Evolutionary conservation across 2,888 invertebrate species (phyloP), one percentile per base, ranked within the genome.

Genomic region (Chelonus formosanus): DNA sequence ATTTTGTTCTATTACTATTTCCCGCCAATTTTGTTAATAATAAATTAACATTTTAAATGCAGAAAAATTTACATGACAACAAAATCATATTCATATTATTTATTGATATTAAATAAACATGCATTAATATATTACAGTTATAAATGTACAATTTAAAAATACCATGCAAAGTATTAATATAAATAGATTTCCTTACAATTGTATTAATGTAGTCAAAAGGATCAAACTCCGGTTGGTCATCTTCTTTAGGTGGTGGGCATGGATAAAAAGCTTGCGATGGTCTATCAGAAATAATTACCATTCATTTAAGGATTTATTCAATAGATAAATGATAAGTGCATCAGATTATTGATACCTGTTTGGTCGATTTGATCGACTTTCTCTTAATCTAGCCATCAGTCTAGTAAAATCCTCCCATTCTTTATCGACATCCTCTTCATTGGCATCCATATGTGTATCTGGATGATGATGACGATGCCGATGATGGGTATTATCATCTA

Each of bases 351-450:
- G 20, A 56, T 82, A 83, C 82, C 83, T 83, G 77, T 79, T 78
- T 35, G 79, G 79, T n/a, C 79, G 76, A 67, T 74, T 78, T 50
- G 74, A 76, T 32, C 78, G 83, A 68, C 78, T 83, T 67, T 79
- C 80, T 70, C 80, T 80, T 71, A 86, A 85, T 73, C 86, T 86
- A 52, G 85, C 84, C 78, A 88, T 84, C 44, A 88, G 79, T 70
- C 87, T 85, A 10, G 85, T 85, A 73, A 88, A 89, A 75, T 89
- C 88, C 67, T 88, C 89, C 89, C 89, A 89, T 79, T 88, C 88
- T 71, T 85, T 85, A 74, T 89, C 89, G 31, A 86, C 85, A 48
- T 86, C 87, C 70, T 86, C 86, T 70, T 85, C 84, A 72, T 86
- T 85, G 20, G 85, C 85, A 70, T 87, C 87, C 54, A 85, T 8